Base-by-base conservation (phyloP, 64 coral and sea anemone species). In the Actinia equina region DNA sequence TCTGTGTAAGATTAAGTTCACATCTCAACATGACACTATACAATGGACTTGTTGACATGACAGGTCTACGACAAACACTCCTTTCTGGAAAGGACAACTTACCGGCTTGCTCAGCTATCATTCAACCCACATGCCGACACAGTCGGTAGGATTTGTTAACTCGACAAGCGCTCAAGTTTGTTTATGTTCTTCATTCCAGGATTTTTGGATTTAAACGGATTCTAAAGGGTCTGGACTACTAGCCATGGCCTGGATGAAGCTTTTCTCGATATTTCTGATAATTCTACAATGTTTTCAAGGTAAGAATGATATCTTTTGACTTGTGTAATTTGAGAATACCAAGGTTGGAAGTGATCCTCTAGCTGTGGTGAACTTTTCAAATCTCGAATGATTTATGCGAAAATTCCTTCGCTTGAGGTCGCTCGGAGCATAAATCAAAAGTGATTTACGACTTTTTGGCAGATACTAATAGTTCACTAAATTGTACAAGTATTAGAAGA, bases 21-120 rank as follows among this genome's bases (percentile, higher is more conserved):
- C 26, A 51, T 86, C 44, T 80, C 56, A 77, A 85, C 78, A 62
- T 55, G 67, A 83, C 85, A 54, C 90, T 79, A 79, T 43, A 92
- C 27, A 87, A 82, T 86, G 84, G 82, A 49, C 64, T 20, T 87
- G 59, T 26, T 87, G 90, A 87, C 85, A 87, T 92, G 90, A 78
- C 90, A 80, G 85, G 86, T 87, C 57, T 79, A 57, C 46, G 90
- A 85, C 86, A 92, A 87, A 79, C 52, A 63, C 80, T 54, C 82
- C 57, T 62, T 82, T 42, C 85, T 86, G 77, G 65, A 86, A 64
- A 51, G 56, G 20, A 78, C 69, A 74, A 49, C 52, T 59, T 59
- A 22, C 53, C 83, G 83, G 59, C 83, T 57, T 52, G 79, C 6
- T 22, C 30, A 49, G 52, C 59, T 57, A 44, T 42, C 83, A 60